Percentiles rank a stretch among this genome's conserved stretches.
Evolutionary conservation across 2,113 vertebrate species (phyloP).

Genomic region (Halcyon malimbica): DNA sequence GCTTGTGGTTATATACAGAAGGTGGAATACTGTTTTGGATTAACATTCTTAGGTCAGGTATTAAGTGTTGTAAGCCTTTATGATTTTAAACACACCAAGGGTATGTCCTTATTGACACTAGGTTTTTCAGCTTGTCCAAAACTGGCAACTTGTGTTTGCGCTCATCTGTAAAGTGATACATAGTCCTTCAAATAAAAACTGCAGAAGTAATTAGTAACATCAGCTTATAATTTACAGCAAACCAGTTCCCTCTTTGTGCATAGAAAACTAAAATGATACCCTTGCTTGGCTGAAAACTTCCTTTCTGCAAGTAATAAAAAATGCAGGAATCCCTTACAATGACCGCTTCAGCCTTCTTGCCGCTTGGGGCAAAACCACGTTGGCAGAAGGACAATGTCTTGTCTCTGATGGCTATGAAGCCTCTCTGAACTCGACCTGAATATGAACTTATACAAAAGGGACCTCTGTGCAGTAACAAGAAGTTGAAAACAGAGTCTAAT

Average conservation of each 20-base stretch:
- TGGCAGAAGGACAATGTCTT: background rate
- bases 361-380: background rate
- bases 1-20: background rate
- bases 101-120: background rate
- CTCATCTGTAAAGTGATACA: background rate
- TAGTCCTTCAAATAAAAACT: background rate
- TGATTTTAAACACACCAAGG: background rate
- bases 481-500: background rate
- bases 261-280: background rate
- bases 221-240: background rate
- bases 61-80: background rate
- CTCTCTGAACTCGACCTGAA: background rate
- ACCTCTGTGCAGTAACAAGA: slow-evolving; percentile 3
- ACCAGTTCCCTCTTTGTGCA: background rate
- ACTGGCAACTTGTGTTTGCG: background rate
- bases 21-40: background rate
- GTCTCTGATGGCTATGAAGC: background rate
- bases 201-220: background rate
- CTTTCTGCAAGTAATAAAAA: background rate
- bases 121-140: background rate
- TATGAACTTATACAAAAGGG: background rate
- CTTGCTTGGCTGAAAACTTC: background rate
- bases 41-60: background rate
- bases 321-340: background rate
- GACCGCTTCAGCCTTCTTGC: background rate